These are phyloP conservation scores for Plagodis pulveraria DNA, from an alignment of 2,888 invertebrate species.

Conservation along the genomic window DNA sequence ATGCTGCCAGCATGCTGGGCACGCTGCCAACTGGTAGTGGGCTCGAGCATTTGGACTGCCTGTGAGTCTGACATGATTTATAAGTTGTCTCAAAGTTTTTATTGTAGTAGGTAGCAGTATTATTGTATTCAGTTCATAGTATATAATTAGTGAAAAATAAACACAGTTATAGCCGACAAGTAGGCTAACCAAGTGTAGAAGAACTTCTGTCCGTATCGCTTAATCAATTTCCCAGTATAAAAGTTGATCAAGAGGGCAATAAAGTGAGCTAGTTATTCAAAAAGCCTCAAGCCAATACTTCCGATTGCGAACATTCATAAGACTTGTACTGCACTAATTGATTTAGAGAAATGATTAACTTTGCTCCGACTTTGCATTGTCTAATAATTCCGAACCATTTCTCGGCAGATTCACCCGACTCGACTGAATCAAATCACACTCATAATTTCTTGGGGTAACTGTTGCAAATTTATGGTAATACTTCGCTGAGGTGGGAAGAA, in stretches of 20 bases:
- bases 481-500: constrained; percentile 57
- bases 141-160: no score
- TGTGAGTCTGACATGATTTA: no score
- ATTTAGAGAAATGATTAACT: constrained; percentile 38
- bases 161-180: no score
- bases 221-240: constrained; percentile 14
- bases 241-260: constrained; percentile 16
- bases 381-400: constrained; percentile 48
- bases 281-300: constrained; percentile 15
- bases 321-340: constrained; percentile 29
- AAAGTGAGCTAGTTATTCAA: constrained; percentile 8
- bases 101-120: no score
- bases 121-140: no score
- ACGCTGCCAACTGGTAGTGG: no score
- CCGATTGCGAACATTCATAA: constrained; percentile 6
- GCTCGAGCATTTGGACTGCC: no score
- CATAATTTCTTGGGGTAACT: constrained; percentile 75
- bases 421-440: constrained; percentile 69
- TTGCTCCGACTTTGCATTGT: constrained; percentile 38
- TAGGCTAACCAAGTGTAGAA: no score
- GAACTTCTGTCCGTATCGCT: constrained; percentile 14
- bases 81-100: no score
- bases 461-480: constrained; percentile 77
- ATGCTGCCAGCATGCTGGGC: no score
- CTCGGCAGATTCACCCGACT: constrained; percentile 37